phyloP scores from a whole-genome alignment of 1,140 invertebrate genomes.

The Drosophila repletoides region DNA sequence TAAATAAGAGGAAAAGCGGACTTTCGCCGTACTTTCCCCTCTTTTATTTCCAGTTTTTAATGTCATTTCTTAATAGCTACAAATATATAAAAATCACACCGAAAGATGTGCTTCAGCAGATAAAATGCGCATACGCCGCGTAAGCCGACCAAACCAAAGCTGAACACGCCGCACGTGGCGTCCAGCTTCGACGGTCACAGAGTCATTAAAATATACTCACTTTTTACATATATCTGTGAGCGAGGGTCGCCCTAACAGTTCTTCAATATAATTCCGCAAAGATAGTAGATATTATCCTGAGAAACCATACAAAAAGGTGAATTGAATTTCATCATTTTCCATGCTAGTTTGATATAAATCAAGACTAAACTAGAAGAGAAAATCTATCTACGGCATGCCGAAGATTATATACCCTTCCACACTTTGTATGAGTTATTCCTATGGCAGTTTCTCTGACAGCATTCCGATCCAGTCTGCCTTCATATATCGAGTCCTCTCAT shows the following conservation, averaged over 20 bases:
- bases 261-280: background rate
- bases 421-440: too few species aligned
- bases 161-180: constrained; percentile 58
- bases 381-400: too few species aligned
- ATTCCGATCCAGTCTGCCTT: too few species aligned
- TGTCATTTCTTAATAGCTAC: constrained; percentile 79
- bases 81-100: constrained; percentile 65
- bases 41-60: constrained; percentile 59
- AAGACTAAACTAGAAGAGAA: too few species aligned
- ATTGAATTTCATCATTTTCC: too few species aligned
- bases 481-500: too few species aligned
- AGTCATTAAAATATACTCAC: constrained; percentile 62
- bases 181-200: constrained; percentile 44
- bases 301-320: too few species aligned
- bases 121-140: constrained; percentile 71
- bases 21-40: background rate
- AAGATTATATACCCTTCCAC: too few species aligned
- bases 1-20: constrained; percentile 50
- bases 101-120: constrained; percentile 61
- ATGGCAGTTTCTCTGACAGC: too few species aligned
- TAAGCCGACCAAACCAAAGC: constrained; percentile 56
- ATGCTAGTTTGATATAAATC: too few species aligned
- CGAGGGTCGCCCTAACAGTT: constrained; percentile 19
- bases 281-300: too few species aligned
- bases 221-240: constrained; percentile 4